Conservation (phyloP, 2,888 invertebrate species). For the Drosophila flavopinicola region DNA sequence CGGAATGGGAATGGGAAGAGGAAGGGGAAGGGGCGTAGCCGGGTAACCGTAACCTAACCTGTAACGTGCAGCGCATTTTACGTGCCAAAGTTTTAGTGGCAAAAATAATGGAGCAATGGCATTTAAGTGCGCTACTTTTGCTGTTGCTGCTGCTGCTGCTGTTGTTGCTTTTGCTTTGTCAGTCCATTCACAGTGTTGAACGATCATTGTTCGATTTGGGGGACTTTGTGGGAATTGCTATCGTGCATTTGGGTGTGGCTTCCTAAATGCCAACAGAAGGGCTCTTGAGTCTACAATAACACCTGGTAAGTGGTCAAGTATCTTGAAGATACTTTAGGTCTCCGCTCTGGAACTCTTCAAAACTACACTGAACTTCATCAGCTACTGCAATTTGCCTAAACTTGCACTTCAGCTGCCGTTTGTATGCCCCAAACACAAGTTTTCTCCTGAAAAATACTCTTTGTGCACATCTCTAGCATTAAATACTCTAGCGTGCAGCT, state of each 20-base stretch:
- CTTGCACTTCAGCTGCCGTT: not conserved
- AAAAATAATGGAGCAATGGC: conserved; percentile 75
- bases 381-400: not conserved
- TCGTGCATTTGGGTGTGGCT: conserved; percentile 3
- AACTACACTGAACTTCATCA: not conserved
- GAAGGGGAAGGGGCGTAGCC: not conserved
- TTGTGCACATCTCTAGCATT: conserved; percentile 18
- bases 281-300: not conserved
- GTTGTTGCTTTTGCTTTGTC: conserved; percentile 11
- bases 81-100: conserved; percentile 76
- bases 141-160: conserved; percentile 7
- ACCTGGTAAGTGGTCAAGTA: not conserved
- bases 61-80: conserved; percentile 69
- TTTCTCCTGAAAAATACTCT: conserved; percentile 2
- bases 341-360: not conserved
- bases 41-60: conserved; percentile 42
- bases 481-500: conserved; percentile 6
- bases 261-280: not conserved
- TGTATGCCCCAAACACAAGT: conserved; percentile 2
- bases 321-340: not conserved
- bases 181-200: conserved; percentile 35
- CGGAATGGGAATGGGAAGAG: not conserved
- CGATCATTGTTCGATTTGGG: conserved; percentile 55
- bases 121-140: conserved; percentile 51
- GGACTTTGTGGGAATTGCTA: conserved; percentile 7